Evolutionary conservation across 1,140 invertebrate genomes (phyloP).

Genomic region (Drosophila mojavensis): DNA sequence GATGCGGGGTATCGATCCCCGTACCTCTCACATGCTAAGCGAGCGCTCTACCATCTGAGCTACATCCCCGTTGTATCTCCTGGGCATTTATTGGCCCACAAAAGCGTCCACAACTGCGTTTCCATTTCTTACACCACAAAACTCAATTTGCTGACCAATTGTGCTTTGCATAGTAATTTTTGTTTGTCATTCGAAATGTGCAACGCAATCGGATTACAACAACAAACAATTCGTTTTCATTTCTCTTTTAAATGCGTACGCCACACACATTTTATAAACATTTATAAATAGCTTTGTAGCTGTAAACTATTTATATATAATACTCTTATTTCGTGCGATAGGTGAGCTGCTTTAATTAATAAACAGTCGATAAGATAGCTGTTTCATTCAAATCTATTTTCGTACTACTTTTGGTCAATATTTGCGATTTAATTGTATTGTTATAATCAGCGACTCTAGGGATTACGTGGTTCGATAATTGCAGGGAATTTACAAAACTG

Average conservation of each 20-base stretch:
- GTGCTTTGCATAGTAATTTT: constrained; percentile 47
- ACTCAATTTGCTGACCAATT: not conserved
- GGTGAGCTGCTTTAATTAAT: not conserved
- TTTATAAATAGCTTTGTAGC: constrained; percentile 52
- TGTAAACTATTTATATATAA: constrained; percentile 28
- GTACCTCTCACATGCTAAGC: constrained; percentile 94
- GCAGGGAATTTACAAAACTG: too few species aligned
- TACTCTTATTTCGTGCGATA: not conserved
- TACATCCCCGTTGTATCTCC: constrained; percentile 84
- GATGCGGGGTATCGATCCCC: constrained; percentile 92
- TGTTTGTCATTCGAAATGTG: constrained; percentile 45
- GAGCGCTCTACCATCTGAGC: constrained; percentile 94
- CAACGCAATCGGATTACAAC: constrained; percentile 49
- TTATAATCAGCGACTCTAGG: too few species aligned
- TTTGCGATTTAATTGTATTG: too few species aligned
- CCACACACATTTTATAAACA: not conserved
- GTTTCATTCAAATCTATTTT: not conserved
- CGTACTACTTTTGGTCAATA: too few species aligned
- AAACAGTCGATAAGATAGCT: not conserved
- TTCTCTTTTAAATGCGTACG: constrained; percentile 1
- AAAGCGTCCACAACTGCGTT: constrained; percentile 13
- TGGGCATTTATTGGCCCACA: constrained; percentile 31
- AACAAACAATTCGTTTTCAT: not conserved
- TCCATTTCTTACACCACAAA: not conserved
- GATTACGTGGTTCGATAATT: too few species aligned